A percentile compares a stretch with the other conserved stretches of the same genome.
These are phyloP conservation scores for Percopsis omiscomaycus DNA, from an alignment of 2,797 vertebrate genomes.

Conservation along the genomic window DNA sequence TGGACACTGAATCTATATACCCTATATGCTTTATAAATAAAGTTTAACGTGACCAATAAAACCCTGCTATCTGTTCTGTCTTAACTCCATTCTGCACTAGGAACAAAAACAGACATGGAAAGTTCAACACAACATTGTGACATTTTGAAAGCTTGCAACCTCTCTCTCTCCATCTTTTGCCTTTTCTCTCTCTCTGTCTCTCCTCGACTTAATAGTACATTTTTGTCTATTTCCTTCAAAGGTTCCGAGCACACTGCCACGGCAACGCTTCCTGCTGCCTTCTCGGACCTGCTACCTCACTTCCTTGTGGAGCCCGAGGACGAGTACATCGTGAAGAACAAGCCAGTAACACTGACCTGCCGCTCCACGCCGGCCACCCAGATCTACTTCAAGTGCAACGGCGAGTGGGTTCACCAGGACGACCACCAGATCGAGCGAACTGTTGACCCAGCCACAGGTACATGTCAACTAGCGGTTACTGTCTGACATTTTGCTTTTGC, in stretches of 20 bases:
- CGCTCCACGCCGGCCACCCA: conserved; percentile 94
- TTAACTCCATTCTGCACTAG: conserved; percentile 8
- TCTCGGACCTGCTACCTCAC: conserved; percentile 90
- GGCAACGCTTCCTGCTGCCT: conserved; percentile 82
- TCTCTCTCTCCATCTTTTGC: conserved; percentile 10
- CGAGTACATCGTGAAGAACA: conserved; percentile 98
- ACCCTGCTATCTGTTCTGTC: conserved; percentile 12
- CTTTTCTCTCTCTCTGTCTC: background rate
- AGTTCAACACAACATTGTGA: conserved; percentile 28
- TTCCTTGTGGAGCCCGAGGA: conserved; percentile 95
- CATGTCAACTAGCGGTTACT: background rate
- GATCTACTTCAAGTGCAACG: conserved; percentile 99
- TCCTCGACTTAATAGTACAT: conserved; percentile 23
- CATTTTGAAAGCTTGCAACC: conserved; percentile 34
- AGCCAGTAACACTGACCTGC: conserved; percentile 92
- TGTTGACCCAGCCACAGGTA: conserved; percentile 87
- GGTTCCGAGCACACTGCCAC: conserved; percentile 90
- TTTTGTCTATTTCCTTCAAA: conserved; percentile 43
- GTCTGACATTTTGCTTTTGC: background rate
- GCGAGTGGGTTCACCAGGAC: conserved; percentile 97
- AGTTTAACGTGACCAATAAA: no score
- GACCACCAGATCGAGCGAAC: conserved; percentile 91
- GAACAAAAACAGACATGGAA: conserved; percentile 1
- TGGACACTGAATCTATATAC: conserved; percentile 31
- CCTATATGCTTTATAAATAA: conserved; percentile 1